Evolutionary conservation across 2,113 vertebrate species (phyloP), one percentile per base, ranked within the genome.

Genomic region (Siphamia tubifer): DNA sequence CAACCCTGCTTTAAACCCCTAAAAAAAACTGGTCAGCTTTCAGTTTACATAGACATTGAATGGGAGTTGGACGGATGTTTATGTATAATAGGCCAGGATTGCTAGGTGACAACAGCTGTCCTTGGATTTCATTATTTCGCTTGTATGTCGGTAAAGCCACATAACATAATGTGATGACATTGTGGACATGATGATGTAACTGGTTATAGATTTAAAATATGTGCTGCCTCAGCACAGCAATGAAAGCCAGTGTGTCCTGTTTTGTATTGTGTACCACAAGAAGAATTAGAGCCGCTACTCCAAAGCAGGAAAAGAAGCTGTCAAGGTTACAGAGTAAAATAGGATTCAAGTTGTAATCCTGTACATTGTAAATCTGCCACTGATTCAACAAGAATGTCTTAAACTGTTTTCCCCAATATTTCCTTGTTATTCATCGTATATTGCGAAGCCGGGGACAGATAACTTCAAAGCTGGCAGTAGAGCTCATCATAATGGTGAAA

Each of bases 291-390:
- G 68, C 51, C 40, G 45, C 42, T 51, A 36, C 57, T 63, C 52
- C 65, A 73, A 67, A 81, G 71, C 45, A 57, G 74, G 53, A 32
- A 70, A 63, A 65, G 75, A 81, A 71, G 72, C 77, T 81, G 72
- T 74, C 71, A 83, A 81, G 79, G 79, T 81, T 72, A 81, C 38
- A 67, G 58, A 77, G 61, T 71, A 67, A 74, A 82, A 84, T 72
- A 76, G 70, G 79, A 83, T 79, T 82, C 53, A 57, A 63, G 65
- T 63, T 70, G 66, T 75, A 78, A 80, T 84, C 75, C 76, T 61
- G 20, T 15, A 70, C 73, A 77, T 70, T 77, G 67, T 85, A 82
- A 77, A 85, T 69, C 72, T 82, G 75, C 38, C 66, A 76, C 55
- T 80, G 69, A 85, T 85, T 74, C 57, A 67, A 23, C 28, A 67